Evolutionary conservation across 2,888 invertebrate genomes (phyloP), one percentile per base, ranked within the genome.

Genomic region (Leucoptera coffeella): DNA sequence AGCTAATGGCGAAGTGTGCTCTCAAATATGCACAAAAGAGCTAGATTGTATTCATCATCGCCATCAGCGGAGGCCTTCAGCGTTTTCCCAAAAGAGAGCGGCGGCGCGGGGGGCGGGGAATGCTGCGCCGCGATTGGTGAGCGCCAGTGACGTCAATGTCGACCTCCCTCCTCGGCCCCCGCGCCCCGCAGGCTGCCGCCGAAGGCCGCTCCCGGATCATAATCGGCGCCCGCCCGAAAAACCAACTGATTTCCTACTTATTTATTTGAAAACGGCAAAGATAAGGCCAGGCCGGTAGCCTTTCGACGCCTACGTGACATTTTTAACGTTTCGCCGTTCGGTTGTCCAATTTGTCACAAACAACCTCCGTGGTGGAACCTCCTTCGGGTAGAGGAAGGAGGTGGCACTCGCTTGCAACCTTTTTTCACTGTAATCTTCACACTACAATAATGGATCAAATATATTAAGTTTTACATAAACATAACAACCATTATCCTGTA

Each of bases 151-250:
- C 65, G 69, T 64, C 64, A 65, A 69, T 67, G 51, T 50, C 65
- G 67, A 60, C 64, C 61, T 62, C 61, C 51, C 42, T 35, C 35
- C 42, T 31, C 34, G 22, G 26, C 37, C 36, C 40, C 40, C 42
- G 45, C 41, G 35, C 36, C 41, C 37, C 37, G 36, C 37, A n/a
- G 42, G 42, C 42, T 44, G 41, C 40, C 38, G 33, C 35, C 46
- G 55, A 61, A 62, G 61, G 59, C 62, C 61, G 55, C 48, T 43
- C 43, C 55, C 50, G 57, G 56, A 64, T 62, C 64, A 62, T 61
- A 61, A 60, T 58, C 60, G 50, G 50, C 54, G 64, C 60, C 22
- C 9, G 27, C 22, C 22, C 13, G 15, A 14, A 15, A 23, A 20
- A 6, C 19, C 9, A 15, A 12, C 12, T 28, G 12, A 15, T 15